Evolutionary conservation across 2,113 vertebrate genomes (phyloP).

Genomic region (Stigmatopora nigra): DNA sequence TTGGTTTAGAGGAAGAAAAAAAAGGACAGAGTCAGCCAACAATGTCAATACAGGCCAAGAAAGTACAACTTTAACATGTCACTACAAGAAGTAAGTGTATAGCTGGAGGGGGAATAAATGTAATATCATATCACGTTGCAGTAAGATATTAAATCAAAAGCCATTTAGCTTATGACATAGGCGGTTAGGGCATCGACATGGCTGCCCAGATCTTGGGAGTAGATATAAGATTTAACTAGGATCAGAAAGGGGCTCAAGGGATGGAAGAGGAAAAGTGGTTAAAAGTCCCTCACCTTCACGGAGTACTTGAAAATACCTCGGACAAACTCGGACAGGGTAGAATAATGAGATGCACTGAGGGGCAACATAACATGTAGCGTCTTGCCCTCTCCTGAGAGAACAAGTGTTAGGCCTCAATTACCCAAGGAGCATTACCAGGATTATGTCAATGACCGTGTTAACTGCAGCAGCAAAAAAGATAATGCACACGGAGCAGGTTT

Average conservation of each 20-base stretch:
- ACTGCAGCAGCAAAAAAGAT: constrained; percentile 19
- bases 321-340: constrained; percentile 1
- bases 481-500: constrained; percentile 8
- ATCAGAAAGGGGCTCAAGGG: constrained; percentile 24
- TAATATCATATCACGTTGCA: constrained; percentile 39
- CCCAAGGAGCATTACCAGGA: constrained; percentile 28
- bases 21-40: constrained; percentile 1
- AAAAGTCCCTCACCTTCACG: constrained; percentile 23
- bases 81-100: constrained; percentile 18
- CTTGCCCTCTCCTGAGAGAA: constrained; percentile 15
- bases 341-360: constrained; percentile 31
- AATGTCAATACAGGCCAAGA: constrained; percentile 9
- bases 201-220: constrained; percentile 27
- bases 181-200: constrained; percentile 15
- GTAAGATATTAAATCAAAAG: constrained; percentile 40
- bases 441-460: constrained; percentile 24
- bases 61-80: constrained; percentile 13
- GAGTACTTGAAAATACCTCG: constrained; percentile 8
- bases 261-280: not conserved
- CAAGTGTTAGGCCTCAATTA: constrained; percentile 23
- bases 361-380: constrained; percentile 8
- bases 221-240: constrained; percentile 38
- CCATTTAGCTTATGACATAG: constrained; percentile 48
- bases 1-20: not conserved
- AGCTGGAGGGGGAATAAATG: constrained; percentile 22